These are phyloP conservation scores for Enteromius unitaeniatus DNA, from an alignment of 2,797 vertebrate genomes.

Conservation along the genomic window DNA sequence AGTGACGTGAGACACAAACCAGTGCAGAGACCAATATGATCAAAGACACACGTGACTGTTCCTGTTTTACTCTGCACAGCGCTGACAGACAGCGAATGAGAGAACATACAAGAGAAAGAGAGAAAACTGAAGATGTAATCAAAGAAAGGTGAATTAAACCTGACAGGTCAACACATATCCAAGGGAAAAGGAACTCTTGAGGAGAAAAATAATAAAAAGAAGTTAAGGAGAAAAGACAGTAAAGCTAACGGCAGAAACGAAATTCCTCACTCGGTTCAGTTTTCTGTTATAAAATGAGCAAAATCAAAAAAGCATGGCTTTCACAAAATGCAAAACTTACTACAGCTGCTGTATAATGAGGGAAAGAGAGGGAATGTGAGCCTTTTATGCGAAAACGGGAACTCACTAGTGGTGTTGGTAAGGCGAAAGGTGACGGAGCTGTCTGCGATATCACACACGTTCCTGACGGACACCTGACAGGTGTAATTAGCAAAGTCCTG, in stretches of 20 bases:
- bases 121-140: constrained; percentile 12
- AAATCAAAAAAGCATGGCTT: not conserved
- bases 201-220: constrained; percentile 17
- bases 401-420: constrained; percentile 92
- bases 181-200: not conserved
- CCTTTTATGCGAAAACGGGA: not conserved
- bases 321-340: not conserved
- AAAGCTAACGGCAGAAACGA: not conserved
- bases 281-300: not conserved
- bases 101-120: constrained; percentile 3
- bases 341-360: not conserved
- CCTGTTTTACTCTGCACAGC: constrained; percentile 6
- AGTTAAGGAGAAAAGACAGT: not conserved
- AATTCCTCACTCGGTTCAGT: not conserved
- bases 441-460: constrained; percentile 94
- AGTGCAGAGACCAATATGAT: constrained; percentile 40
- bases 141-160: constrained; percentile 32
- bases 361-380: not conserved
- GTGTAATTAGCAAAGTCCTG: constrained; percentile 96
- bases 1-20: constrained; percentile 14
- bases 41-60: constrained; percentile 32
- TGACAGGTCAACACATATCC: constrained; percentile 32
- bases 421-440: constrained; percentile 93
- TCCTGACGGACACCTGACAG: constrained; percentile 95
- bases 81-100: constrained; percentile 20